Percentiles rank a stretch among this genome's conserved stretches.
Conservation (phyloP, 2,113 vertebrate genomes). For the Mixornis gularis region DNA sequence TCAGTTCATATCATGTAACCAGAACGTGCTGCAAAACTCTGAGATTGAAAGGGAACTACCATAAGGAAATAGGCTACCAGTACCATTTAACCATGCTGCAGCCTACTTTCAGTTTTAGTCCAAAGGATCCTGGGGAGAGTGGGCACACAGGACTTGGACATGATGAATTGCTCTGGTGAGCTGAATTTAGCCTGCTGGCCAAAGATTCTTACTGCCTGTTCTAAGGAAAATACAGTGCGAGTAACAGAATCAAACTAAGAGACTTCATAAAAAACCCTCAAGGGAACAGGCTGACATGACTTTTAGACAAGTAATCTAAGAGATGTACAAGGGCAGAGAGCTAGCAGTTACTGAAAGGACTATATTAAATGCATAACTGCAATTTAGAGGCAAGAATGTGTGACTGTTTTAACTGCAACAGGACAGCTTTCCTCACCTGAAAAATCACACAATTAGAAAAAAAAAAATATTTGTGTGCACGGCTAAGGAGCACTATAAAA, state of each 20-base stretch:
- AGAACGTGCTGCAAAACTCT: neutral
- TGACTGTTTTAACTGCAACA: neutral
- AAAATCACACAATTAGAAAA: neutral
- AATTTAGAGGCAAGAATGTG: neutral
- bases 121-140: neutral
- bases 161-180: neutral
- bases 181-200: neutral
- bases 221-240: neutral
- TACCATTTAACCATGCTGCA: neutral
- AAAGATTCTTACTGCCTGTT: neutral
- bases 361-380: neutral
- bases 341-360: neutral
- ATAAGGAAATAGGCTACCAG: neutral
- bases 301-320: neutral
- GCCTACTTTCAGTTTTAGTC: neutral
- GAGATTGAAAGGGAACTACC: neutral
- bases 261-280: neutral
- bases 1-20: neutral
- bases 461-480: fast-evolving
- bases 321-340: neutral
- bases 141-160: neutral
- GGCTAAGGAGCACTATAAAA: neutral
- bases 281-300: neutral
- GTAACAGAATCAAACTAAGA: neutral
- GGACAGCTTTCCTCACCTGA: neutral